Evolutionary conservation across 2,113 vertebrate species (phyloP).

Genomic region (Salminus brasiliensis): DNA sequence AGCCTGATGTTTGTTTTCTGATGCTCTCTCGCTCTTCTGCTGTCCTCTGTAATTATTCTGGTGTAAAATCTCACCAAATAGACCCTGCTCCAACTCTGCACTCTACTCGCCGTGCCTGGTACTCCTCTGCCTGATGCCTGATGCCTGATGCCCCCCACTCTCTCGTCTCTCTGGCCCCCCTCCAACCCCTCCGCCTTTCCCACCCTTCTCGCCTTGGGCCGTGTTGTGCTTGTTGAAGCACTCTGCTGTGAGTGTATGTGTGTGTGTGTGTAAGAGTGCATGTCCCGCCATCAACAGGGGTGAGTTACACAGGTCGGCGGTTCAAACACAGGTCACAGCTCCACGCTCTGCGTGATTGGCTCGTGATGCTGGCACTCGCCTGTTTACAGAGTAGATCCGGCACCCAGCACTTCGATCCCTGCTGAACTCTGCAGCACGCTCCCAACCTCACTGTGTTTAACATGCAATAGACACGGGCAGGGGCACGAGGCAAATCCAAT

Average conservation of each 20-base stretch:
- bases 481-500: slow-evolving; percentile 20
- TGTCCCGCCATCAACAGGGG: slow-evolving; percentile 73
- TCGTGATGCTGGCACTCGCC: background rate
- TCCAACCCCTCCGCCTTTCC: background rate
- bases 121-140: slow-evolving; percentile 8
- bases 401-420: slow-evolving; percentile 21
- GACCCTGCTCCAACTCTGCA: slow-evolving; percentile 32
- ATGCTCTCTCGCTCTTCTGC: background rate
- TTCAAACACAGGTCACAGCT: slow-evolving; percentile 76
- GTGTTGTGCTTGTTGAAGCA: slow-evolving; percentile 62
- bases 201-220: slow-evolving; percentile 60
- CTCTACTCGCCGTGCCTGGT: slow-evolving; percentile 7
- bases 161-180: slow-evolving; percentile 40
- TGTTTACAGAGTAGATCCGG: slow-evolving; percentile 10
- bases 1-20: slow-evolving; percentile 19
- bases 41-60: slow-evolving; percentile 31
- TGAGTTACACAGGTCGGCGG: slow-evolving; percentile 76
- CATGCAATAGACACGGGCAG: slow-evolving; percentile 8
- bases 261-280: slow-evolving; percentile 53
- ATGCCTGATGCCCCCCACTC: slow-evolving; percentile 30
- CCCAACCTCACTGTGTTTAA: slow-evolving; percentile 4
- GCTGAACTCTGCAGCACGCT: slow-evolving; percentile 5
- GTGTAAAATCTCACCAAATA: slow-evolving; percentile 38
- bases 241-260: slow-evolving; percentile 50
- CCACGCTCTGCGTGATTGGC: slow-evolving; percentile 43